Percentiles rank a stretch among this genome's conserved stretches.
phyloP scores from a whole-genome alignment of 2,113 vertebrate species.

The Pygathrix nemaeus region DNA sequence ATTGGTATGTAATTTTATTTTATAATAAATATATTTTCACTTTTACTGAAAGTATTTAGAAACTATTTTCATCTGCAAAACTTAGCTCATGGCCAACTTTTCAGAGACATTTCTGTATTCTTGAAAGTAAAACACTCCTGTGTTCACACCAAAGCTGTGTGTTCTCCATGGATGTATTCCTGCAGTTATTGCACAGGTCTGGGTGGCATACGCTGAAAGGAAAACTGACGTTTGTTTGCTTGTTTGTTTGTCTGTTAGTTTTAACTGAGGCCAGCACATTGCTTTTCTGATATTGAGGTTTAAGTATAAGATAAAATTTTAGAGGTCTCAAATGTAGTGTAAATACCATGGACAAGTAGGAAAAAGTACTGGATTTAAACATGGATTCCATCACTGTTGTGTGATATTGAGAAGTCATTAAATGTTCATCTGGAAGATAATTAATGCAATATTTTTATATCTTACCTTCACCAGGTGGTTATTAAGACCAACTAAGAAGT shows the following conservation, averaged over 20 bases:
- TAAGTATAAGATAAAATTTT: background rate
- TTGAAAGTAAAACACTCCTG: background rate
- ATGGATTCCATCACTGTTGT: background rate
- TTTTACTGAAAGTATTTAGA: background rate
- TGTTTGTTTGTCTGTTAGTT: background rate
- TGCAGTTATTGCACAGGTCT: fast-evolving
- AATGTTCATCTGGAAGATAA: background rate
- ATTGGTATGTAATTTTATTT: background rate
- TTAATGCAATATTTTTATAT: fast-evolving
- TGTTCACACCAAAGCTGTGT: background rate
- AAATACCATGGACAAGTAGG: background rate
- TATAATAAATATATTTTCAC: background rate
- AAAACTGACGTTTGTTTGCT: background rate
- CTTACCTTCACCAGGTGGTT: background rate
- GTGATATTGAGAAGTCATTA: background rate
- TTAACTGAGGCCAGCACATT: background rate
- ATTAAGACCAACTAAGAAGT: background rate
- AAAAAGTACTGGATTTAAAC: background rate
- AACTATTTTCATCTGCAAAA: background rate
- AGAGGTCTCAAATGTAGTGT: background rate
- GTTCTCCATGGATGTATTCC: fast-evolving
- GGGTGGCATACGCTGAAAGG: background rate
- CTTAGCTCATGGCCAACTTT: background rate
- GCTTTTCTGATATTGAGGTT: background rate
- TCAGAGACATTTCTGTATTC: background rate